A percentile compares a stretch with the other conserved stretches of the same genome.
Evolutionary conservation across 2,888 invertebrate genomes (phyloP).

Genomic region (Hofmannophila pseudospretella): DNA sequence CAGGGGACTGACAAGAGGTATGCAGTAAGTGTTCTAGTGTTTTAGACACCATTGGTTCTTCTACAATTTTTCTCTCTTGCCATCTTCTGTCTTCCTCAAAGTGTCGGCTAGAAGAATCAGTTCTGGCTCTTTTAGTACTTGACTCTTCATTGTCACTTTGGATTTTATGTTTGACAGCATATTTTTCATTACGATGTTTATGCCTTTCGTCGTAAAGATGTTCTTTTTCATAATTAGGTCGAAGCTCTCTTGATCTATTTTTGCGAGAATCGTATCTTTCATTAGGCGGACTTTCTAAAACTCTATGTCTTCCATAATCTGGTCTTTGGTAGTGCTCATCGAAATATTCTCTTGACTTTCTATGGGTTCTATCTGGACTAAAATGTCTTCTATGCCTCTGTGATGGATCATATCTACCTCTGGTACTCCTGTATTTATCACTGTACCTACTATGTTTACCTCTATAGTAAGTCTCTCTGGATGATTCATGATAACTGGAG

Average conservation of each 20-base stretch:
- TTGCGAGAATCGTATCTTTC: conserved; percentile 25
- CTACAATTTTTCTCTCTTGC: conserved; percentile 16
- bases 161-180: conserved; percentile 32
- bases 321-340: conserved; percentile 27
- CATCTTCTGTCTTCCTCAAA: conserved; percentile 19
- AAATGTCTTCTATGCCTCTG: conserved; percentile 27
- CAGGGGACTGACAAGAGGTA: conserved; percentile 56
- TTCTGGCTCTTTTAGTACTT: conserved; percentile 35
- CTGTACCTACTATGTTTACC: conserved; percentile 11
- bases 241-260: conserved; percentile 26
- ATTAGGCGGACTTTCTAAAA: conserved; percentile 36
- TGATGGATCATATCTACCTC: conserved; percentile 33
- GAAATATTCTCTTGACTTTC: conserved; percentile 18
- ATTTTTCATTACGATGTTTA: conserved; percentile 3
- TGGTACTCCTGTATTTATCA: conserved; percentile 23
- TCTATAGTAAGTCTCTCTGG: conserved; percentile 16
- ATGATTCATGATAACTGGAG: conserved; percentile 22
- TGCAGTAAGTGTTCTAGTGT: conserved; percentile 21
- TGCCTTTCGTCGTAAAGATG: conserved; percentile 29
- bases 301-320: conserved; percentile 31
- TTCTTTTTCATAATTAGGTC: conserved; percentile 23
- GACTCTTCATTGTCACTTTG: conserved; percentile 40
- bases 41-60: conserved; percentile 15
- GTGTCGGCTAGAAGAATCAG: conserved; percentile 22
- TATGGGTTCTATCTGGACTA: conserved; percentile 35